Evolutionary conservation across 2,113 vertebrate genomes (phyloP).

Genomic region (Phasianus colchicus): DNA sequence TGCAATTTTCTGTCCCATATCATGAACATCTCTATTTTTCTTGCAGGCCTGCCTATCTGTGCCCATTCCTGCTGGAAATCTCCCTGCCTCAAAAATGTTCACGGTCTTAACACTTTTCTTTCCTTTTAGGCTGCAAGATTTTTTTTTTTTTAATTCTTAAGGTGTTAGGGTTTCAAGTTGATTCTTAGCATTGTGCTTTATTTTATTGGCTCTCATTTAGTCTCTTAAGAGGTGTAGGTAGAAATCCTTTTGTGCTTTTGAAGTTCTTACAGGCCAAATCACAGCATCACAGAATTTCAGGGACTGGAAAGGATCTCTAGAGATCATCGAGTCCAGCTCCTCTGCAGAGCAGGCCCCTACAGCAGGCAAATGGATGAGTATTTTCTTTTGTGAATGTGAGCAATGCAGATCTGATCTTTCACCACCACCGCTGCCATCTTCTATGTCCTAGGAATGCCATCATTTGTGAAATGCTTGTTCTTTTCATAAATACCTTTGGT

Average conservation of each 20-base stretch:
- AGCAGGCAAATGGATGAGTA: fast-evolving
- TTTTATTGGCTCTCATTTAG: background rate
- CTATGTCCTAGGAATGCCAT: background rate
- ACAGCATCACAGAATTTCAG: no score
- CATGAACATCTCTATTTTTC: fast-evolving
- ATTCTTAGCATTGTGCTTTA: background rate
- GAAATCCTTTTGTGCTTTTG: background rate
- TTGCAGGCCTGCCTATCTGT: background rate
- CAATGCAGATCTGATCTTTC: background rate
- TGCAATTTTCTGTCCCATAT: background rate
- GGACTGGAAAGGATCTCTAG: no score
- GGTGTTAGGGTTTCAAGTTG: background rate
- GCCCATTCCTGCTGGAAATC: background rate
- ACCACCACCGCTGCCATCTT: background rate
- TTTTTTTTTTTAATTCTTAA: background rate
- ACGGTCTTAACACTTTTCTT: background rate
- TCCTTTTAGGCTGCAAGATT: background rate
- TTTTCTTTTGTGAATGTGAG: background rate
- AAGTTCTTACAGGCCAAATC: background rate
- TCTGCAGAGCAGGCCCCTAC: no score
- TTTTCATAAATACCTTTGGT: background rate
- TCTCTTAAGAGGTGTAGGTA: background rate
- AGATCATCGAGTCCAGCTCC: no score
- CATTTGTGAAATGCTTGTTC: fast-evolving
- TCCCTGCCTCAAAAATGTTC: background rate